Evolutionary conservation across 2,888 invertebrate species (phyloP), one percentile per base, ranked within the genome.

Genomic region (Panopea generosa): DNA sequence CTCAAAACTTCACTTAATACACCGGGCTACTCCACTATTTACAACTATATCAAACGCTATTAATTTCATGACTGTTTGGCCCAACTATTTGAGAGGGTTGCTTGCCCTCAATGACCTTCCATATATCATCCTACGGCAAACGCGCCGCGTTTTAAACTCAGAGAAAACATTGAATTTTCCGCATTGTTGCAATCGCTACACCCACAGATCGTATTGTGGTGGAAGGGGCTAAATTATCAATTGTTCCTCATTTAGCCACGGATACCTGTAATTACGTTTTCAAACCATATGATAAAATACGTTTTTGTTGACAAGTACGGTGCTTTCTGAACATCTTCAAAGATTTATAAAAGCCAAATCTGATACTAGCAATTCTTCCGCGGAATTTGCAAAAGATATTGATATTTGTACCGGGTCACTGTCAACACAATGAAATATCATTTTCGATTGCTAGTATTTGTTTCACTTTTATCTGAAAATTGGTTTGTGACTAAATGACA

Each of bases 1-100:
- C 29, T 61, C 61, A 62, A 53, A 56, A 59, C 61, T 26, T 47
- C 55, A 69, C 68, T 61, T 61, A 55, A 60, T 61, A 61, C 68
- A 45, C 43, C 38, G 16, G 26, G 27, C 6, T 9, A n/a, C 45
- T 20, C 6, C 45, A 45, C 9, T 16, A 45, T 20, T 45, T 53
- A 62, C 69, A 70, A 70, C 69, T 70, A 59, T 71, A 76, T 76
- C 76, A 76, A 76, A 76, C 62, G 66, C 70, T 76, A 71, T 76
- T 71, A 76, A 76, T 66, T 56, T 67, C 70, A 70, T 57, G 66
- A 53, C 33, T 67, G 65, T 62, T 52, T 29, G 67, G 49, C 49
- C 29, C 67, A 70, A 67, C 57, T 67, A 67, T 76, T 76, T 72
- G 52, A 68, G 63, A 53, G 50, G 60, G 52, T 29, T 29, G 47